Percentiles rank a stretch among this genome's conserved stretches.
These are phyloP conservation scores for Beroe forskalii DNA, from an alignment of 37 sponge, comb jelly and placozoan species.

Conservation along the genomic window DNA sequence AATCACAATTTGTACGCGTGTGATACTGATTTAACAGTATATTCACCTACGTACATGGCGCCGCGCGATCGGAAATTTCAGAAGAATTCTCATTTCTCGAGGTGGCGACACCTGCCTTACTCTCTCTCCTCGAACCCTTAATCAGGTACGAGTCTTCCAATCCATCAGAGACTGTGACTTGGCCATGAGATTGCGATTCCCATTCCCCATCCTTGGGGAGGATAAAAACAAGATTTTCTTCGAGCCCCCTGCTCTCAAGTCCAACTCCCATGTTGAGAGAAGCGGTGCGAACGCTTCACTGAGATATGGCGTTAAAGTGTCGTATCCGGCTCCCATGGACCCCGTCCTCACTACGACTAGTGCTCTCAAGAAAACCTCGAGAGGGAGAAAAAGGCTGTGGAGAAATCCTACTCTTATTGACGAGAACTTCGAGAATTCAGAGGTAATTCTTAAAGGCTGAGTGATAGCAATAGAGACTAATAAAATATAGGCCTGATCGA, in stretches of 20 bases:
- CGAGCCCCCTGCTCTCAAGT: neutral
- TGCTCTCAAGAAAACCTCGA: neutral
- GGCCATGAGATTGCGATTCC: constrained; percentile 40
- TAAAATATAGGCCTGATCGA: no score
- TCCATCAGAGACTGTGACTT: constrained; percentile 26
- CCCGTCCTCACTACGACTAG: constrained; percentile 14
- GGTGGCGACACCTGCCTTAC: no score
- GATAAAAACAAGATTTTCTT: neutral
- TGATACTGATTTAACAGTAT: no score
- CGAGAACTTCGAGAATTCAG: neutral
- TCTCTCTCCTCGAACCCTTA: no score
- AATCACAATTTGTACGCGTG: no score
- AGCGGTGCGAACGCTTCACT: neutral
- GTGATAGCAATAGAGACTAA: no score
- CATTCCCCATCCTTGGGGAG: constrained; percentile 6
- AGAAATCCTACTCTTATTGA: constrained; percentile 31
- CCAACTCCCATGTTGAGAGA: neutral
- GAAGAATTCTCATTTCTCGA: no score
- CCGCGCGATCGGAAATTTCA: no score
- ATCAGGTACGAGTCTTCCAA: constrained; percentile 59
- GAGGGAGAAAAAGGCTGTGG: constrained; percentile 10
- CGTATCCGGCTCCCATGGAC: constrained; percentile 5
- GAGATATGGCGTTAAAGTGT: neutral
- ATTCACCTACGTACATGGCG: no score
- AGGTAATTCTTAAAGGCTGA: no score